Evolutionary conservation across 37 sponge, comb jelly and placozoan genomes (phyloP), one percentile per base, ranked within the genome.

Genomic region (Theonella swinhoei): DNA sequence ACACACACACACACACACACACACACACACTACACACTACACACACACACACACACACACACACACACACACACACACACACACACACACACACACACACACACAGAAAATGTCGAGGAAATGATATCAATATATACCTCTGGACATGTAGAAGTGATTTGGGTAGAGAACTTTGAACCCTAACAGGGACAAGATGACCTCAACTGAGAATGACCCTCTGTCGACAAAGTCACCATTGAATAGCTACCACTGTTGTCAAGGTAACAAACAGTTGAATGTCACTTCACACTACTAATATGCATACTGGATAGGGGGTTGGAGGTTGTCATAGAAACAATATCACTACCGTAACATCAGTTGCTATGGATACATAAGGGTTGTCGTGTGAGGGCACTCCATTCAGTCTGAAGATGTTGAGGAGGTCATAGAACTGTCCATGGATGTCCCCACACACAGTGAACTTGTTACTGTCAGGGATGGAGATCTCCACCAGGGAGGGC

Each of bases 201-300:
- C 99, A 5, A 96, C 92, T 26, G 97, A 96, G 66, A 99, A 99
- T 0, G 97, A 93, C 0, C 99, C 99, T 76, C 99, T 66, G 76
- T 99, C 99, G 1, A 99, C 99, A 92, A 99, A 99, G 77, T 99
- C 99, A 23, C 99, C 99, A 77, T 99, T 99, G 73, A 99, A 99
- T 3, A 99, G 88, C 95, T 95, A 42, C 11, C 54, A 47, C 54
- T 17, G 54, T 47, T 14, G 54, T 47, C 14, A 47, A 47, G 54
- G 54, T 14, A 47, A 47, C 54, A 47, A 47, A 47, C 54, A 47
- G n/a, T n/a, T n/a, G n/a, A n/a, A n/a, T n/a, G n/a, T n/a, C n/a
- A 47, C 11, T 7, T 47, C 54, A 47, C 54, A 14, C 14, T 7
- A 47, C 54, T 47, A 47, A 17, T 14, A 47, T 47, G 54, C 54